phyloP scores from a whole-genome alignment of 2,113 vertebrate genomes.

The Laticauda colubrina region DNA sequence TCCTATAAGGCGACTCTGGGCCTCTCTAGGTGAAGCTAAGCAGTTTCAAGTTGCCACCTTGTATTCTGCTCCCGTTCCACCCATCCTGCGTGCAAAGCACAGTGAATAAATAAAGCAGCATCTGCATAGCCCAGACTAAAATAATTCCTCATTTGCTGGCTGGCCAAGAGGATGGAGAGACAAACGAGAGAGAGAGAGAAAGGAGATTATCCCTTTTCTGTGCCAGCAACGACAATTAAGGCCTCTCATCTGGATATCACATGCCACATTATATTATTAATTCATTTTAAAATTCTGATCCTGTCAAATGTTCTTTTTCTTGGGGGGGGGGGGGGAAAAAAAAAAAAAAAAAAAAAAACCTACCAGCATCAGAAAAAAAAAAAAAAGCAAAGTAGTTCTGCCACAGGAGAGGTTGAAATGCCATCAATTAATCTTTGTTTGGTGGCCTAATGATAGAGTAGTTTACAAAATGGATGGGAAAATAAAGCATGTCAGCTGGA shows the following conservation, averaged over 20 bases:
- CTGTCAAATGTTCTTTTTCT: constrained; percentile 24
- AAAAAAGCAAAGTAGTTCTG: not conserved
- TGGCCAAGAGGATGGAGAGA: not conserved
- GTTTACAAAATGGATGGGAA: constrained; percentile 27
- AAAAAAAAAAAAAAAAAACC: too few relatives aligned
- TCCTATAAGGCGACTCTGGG: too few relatives aligned
- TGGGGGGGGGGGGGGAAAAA: accelerated
- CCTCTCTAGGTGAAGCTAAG: not conserved
- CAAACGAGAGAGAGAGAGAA: not conserved
- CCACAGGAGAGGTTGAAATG: constrained; percentile 22
- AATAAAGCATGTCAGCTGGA: not conserved
- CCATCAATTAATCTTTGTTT: constrained; percentile 37
- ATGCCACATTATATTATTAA: constrained; percentile 36
- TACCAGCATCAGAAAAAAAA: too few relatives aligned
- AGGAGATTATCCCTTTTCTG: constrained; percentile 10
- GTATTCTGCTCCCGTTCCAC: not conserved
- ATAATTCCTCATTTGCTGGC: constrained; percentile 37
- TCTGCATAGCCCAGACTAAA: constrained; percentile 39
- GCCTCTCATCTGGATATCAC: constrained; percentile 33
- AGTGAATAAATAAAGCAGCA: constrained; percentile 31
- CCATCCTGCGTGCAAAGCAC: not conserved
- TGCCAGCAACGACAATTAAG: constrained; percentile 12
- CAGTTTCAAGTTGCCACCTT: not conserved
- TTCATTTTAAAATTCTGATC: constrained; percentile 49
- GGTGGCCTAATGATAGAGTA: not conserved